Conservation (phyloP, 2,888 invertebrate species). For the Pachymerium ferrugineum region DNA sequence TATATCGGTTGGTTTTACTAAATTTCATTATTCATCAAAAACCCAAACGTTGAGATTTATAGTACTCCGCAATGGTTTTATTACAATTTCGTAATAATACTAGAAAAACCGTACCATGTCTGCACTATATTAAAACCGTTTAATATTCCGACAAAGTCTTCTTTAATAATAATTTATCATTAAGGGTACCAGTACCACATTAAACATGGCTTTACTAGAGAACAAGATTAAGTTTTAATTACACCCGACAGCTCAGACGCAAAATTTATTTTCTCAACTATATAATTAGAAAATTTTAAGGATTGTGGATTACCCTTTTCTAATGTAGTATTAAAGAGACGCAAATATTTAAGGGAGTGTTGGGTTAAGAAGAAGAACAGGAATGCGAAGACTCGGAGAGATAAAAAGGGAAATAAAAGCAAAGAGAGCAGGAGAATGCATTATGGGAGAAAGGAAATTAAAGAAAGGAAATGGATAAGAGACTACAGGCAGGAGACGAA, state of each 20-base stretch:
- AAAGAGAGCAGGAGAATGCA: background rate
- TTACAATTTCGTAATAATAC: too few relatives aligned
- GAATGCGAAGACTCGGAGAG: background rate
- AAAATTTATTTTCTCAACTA: background rate
- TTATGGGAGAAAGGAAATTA: too few relatives aligned
- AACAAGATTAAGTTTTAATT: slow-evolving; percentile 15
- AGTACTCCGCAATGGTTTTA: too few relatives aligned
- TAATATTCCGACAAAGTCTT: background rate
- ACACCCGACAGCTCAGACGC: background rate
- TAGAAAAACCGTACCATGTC: too few relatives aligned
- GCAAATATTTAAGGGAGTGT: too few relatives aligned
- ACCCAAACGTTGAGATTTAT: too few relatives aligned
- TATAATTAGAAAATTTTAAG: slow-evolving; percentile 7
- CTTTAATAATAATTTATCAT: slow-evolving; percentile 7
- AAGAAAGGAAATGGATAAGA: background rate
- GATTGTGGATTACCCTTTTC: background rate
- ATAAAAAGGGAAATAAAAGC: background rate
- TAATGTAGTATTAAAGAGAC: background rate
- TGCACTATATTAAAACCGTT: background rate
- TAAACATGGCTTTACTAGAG: background rate
- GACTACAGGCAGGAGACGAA: background rate
- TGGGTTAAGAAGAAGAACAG: background rate
- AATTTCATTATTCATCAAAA: too few relatives aligned
- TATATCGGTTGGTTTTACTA: too few relatives aligned
- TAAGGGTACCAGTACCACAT: background rate